These are phyloP conservation scores for Bos javanicus DNA, from an alignment of 2,113 vertebrate genomes.

Conservation along the genomic window DNA sequence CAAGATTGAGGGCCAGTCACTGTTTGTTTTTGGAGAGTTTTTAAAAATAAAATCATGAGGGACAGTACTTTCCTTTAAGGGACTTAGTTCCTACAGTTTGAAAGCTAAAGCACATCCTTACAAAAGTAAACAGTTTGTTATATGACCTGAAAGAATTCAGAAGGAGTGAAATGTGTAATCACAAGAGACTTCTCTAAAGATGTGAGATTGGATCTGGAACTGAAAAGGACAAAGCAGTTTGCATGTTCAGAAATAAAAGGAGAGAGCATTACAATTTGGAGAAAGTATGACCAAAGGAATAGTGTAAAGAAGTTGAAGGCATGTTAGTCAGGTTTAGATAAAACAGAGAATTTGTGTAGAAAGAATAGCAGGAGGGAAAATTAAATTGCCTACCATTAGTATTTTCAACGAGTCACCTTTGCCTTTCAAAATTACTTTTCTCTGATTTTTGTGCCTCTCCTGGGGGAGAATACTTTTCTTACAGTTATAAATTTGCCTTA, in stretches of 20 bases:
- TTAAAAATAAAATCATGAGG: background rate
- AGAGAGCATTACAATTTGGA: background rate
- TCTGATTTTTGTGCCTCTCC: background rate
- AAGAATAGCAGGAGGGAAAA: background rate
- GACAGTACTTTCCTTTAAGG: background rate
- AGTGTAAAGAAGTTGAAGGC: background rate
- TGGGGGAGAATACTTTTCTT: background rate
- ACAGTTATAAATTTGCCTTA: background rate
- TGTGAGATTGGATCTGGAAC: background rate
- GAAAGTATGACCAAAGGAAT: background rate
- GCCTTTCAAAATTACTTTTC: constrained; percentile 9
- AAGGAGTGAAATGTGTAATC: background rate
- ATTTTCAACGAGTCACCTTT: constrained; percentile 30
- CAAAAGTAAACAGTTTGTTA: background rate
- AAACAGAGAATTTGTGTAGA: background rate
- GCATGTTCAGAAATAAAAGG: background rate
- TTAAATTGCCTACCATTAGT: background rate
- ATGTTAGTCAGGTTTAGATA: background rate
- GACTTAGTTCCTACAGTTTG: background rate
- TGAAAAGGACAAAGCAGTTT: background rate
- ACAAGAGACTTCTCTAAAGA: background rate
- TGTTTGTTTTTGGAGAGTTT: background rate
- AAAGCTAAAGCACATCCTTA: background rate
- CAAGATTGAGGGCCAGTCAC: background rate
- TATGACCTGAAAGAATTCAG: background rate